Evolutionary conservation across 2,797 vertebrate species (phyloP), one percentile per base, ranked within the genome.

Genomic region (Spinus olivaceus): DNA sequence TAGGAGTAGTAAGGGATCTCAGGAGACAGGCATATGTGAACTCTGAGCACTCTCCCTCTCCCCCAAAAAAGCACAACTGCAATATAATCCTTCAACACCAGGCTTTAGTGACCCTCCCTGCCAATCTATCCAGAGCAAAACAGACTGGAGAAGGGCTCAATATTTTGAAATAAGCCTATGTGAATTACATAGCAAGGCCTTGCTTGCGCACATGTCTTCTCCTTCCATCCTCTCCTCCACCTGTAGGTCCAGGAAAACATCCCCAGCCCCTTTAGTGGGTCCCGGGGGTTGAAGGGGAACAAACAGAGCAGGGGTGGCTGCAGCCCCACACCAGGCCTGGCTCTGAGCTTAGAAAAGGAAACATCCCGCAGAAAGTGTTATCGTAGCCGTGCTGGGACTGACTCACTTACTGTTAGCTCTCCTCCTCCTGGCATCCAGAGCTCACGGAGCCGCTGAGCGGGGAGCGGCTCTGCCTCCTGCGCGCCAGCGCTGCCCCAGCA

Each of bases 391-490:
- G 47, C 7, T 30, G 76, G 18, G 28, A 12, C 61, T 54, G 81
- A 27, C 64, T 81, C 61, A 79, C 90, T 88, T 76, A 91, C 95
- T 47, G 92, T 56, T n/a, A 37, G 5, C 66, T 87, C 74, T 74
- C 10, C 70, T 90, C 15, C 82, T 94, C 15, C 81, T 37, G n/a
- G 88, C 35, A 41, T 46, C 35, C 88, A 14, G 65, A 50, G 59
- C 67, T 53, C 50, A 1, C 22, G 59, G 73, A 69, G 76, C 63
- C 24, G 86, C 79, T 1, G 13, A 42, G 18, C 33, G 18, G 42
- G 39, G 66, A 28, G 11, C 39, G 35, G 20, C 5, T 49, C 4
- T 65, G 21, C n/a, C 50, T 30, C 22, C 5, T 1, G n/a, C 13
- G 23, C 41, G 17, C 65, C 32, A 1, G 42, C 37, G 0, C 72